A percentile compares a stretch with the other conserved stretches of the same genome.
Conservation (phyloP, 1,140 invertebrate species). For the Formica exsecta region DNA sequence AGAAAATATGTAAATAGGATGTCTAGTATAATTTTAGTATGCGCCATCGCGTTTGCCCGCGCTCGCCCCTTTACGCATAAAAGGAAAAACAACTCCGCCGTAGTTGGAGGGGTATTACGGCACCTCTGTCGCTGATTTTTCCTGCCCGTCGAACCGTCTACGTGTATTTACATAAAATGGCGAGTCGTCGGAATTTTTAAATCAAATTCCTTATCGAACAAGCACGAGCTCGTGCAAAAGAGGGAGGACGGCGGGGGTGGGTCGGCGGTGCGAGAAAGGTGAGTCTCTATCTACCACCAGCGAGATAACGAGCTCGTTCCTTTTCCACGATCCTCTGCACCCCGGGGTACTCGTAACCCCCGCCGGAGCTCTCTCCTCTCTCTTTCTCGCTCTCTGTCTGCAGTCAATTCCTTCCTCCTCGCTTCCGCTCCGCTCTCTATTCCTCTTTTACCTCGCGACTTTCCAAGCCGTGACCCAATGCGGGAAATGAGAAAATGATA, state of each 20-base stretch:
- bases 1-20: conserved; percentile 56
- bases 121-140: conserved; percentile 80
- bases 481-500: conserved; percentile 77
- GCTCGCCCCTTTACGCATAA: conserved; percentile 37
- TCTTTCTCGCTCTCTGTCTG: conserved; percentile 5
- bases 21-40: conserved; percentile 60
- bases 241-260: conserved; percentile 39
- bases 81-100: conserved; percentile 45
- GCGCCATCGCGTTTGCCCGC: conserved; percentile 40
- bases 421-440: neutral
- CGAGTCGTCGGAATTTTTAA: conserved; percentile 83
- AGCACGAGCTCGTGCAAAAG: conserved; percentile 72
- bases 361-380: conserved; percentile 42
- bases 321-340: conserved; percentile 58
- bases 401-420: conserved; percentile 40
- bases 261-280: conserved; percentile 76
- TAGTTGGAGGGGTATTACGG: conserved; percentile 49
- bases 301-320: conserved; percentile 80
- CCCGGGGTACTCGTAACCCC: conserved; percentile 61
- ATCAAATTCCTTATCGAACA: conserved; percentile 83
- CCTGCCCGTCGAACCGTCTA: conserved; percentile 77
- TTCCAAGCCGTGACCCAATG: conserved; percentile 60
- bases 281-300: conserved; percentile 79
- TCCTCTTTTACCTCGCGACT: conserved; percentile 49
- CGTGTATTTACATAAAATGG: conserved; percentile 84